Evolutionary conservation across 2,888 invertebrate genomes (phyloP), one percentile per base, ranked within the genome.

Genomic region (Scaptomyza polygonia): DNA sequence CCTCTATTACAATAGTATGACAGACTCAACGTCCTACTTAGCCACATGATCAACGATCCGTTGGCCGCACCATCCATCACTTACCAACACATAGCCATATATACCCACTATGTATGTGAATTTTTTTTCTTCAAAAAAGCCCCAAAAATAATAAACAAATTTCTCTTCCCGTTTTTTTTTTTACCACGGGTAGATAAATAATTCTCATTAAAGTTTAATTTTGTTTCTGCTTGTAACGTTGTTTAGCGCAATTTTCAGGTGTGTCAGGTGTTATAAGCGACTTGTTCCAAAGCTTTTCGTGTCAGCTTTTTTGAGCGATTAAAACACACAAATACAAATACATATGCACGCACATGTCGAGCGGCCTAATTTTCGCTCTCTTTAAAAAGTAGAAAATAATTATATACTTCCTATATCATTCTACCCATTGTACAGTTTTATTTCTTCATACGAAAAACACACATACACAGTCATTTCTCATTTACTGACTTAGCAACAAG

Each of bases 401-500:
- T 54, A 65, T 65, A n/a, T n/a, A n/a, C n/a, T 67, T 52, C 48
- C 45, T 58, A 63, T 49, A 52, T 55, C 58, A 64, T 34, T n/a
- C n/a, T n/a, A n/a, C n/a, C n/a, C 65, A 62, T 56, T 57, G 88
- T 86, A 82, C 87, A 82, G 88, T 82, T 88, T 73, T 70, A 65
- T 76, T 68, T 57, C 30, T 29, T 47, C 40, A 58, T 29, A 49
- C 29, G 49, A 12, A 34, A 16, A 12, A 14, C 3, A 36, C 16
- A 43, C 16, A 18, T 11, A 32, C 29, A 43, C 18, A 25, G 49
- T 30, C 30, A 34, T 30, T 29, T 66, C 61, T 80, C 80, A 81
- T 78, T 70, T 76, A 82, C 71, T 68, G 74, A 83, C 88, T 83
- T 83, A 77, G 82, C 88, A 83, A 83, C 88, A 88, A 74, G 75